These are phyloP conservation scores for Coptodon bakossiorum DNA, from an alignment of 2,113 vertebrate species.

Conservation along the genomic window DNA sequence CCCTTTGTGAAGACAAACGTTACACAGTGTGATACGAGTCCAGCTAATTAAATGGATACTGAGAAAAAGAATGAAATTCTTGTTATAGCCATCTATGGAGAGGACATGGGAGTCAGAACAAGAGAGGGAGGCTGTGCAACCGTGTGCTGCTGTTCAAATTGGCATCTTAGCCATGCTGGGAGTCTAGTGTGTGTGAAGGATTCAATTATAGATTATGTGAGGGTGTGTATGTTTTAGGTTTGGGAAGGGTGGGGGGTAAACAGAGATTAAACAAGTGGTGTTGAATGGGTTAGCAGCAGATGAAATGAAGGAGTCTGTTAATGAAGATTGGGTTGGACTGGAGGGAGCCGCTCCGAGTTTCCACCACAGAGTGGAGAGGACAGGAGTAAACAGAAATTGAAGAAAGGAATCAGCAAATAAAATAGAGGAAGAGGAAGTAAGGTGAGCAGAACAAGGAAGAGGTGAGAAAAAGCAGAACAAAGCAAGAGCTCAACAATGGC, in stretches of 20 bases:
- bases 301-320: constrained; percentile 46
- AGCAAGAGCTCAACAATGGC: not conserved
- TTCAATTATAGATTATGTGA: constrained; percentile 73
- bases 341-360: not conserved
- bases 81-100: constrained; percentile 3
- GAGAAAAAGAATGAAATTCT: constrained; percentile 31
- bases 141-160: not conserved
- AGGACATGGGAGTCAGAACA: not conserved
- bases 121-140: not conserved
- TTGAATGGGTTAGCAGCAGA: constrained; percentile 64
- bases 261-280: constrained; percentile 40
- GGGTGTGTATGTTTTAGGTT: not conserved
- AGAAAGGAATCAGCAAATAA: not conserved
- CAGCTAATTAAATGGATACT: constrained; percentile 42
- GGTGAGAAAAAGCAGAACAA: not conserved
- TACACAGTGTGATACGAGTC: not conserved
- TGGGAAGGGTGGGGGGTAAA: not conserved
- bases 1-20: constrained; percentile 9
- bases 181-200: constrained; percentile 51
- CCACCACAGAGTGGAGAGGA: not conserved
- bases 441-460: not conserved
- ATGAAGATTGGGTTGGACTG: constrained; percentile 49
- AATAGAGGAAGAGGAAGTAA: not conserved
- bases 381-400: not conserved
- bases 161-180: not conserved